phyloP scores from a whole-genome alignment of 2,888 invertebrate genomes.

The Tenthredo mesomela region DNA sequence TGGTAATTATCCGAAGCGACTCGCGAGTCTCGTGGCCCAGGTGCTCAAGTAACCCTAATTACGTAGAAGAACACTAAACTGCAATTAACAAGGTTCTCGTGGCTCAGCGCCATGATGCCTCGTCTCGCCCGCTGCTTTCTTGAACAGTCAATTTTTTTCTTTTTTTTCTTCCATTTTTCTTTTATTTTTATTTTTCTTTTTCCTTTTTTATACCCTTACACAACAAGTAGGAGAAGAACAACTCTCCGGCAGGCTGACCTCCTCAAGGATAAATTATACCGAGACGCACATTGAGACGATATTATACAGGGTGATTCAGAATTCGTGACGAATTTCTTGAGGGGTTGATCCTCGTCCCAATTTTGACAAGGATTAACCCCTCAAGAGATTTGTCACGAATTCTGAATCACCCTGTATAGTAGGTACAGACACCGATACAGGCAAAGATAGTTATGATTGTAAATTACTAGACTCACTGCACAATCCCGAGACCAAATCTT shows the following conservation, averaged over 20 bases:
- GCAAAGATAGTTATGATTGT: too few species aligned
- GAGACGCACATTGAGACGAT: slow-evolving; percentile 8
- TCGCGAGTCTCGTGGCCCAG: slow-evolving; percentile 61
- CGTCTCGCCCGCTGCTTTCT: slow-evolving; percentile 43
- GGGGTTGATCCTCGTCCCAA: too few species aligned
- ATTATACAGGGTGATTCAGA: too few species aligned
- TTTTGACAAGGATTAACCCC: too few species aligned
- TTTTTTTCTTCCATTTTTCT: background rate
- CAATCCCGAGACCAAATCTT: background rate
- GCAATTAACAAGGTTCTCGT: slow-evolving; percentile 73
- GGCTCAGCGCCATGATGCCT: slow-evolving; percentile 66
- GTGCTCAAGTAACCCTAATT: slow-evolving; percentile 74
- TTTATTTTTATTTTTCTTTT: background rate
- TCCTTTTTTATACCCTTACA: background rate
- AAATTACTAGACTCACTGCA: background rate
- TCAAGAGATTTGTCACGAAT: too few species aligned
- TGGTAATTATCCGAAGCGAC: slow-evolving; percentile 48
- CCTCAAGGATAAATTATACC: slow-evolving; percentile 44
- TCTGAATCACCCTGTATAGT: too few species aligned
- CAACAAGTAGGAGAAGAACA: slow-evolving; percentile 19
- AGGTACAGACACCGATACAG: background rate
- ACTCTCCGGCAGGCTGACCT: slow-evolving; percentile 46
- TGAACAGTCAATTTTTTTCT: slow-evolving; percentile 21
- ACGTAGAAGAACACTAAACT: slow-evolving; percentile 75
- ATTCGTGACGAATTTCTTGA: too few species aligned